A percentile compares a stretch with the other conserved stretches of the same genome.
Conservation (phyloP, 2,888 invertebrate genomes). For the Ophion costatus region DNA sequence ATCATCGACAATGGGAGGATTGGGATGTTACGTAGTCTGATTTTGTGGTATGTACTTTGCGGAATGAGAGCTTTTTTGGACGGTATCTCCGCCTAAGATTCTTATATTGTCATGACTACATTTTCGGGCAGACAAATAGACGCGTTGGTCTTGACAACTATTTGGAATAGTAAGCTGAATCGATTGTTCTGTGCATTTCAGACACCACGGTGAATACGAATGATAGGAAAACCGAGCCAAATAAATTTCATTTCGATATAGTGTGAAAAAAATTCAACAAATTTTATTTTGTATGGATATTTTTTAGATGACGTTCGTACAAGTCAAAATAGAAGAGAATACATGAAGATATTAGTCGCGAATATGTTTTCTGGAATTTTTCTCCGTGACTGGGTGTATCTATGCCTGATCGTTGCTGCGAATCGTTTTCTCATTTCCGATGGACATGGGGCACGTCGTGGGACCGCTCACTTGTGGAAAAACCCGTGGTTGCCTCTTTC, state of each 20-base stretch:
- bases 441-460: constrained; percentile 56
- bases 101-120: no score
- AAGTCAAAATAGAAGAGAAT: no score
- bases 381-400: not conserved
- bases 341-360: not conserved
- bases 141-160: no score
- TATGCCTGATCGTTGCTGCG: constrained; percentile 2
- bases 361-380: not conserved
- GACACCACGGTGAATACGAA: not conserved
- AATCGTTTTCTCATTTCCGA: constrained; percentile 44
- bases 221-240: not conserved
- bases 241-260: not conserved
- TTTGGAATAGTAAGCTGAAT: no score
- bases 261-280: not conserved
- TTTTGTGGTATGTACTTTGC: not conserved
- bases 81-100: not conserved
- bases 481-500: constrained; percentile 12
- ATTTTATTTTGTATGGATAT: not conserved
- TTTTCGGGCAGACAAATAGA: no score
- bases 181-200: no score
- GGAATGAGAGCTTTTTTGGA: not conserved
- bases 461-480: constrained; percentile 48
- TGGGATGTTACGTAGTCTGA: not conserved
- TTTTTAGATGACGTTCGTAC: not conserved
- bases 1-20: not conserved